Conservation (phyloP, 2,113 vertebrate species). For the Indicator maculatus region DNA sequence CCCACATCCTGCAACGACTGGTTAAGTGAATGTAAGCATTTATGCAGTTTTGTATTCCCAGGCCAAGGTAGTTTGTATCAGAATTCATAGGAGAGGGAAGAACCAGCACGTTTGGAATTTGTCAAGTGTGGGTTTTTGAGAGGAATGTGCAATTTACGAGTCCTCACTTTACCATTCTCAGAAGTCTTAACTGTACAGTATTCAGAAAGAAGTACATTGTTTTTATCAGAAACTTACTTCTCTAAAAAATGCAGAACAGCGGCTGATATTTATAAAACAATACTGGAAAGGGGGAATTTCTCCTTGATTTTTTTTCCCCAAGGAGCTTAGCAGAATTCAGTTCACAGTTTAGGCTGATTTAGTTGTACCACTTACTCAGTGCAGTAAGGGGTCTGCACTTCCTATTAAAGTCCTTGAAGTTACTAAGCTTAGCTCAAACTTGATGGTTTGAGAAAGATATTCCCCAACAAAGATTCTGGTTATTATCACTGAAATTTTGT, state of each 20-base stretch:
- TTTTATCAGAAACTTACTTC: not conserved
- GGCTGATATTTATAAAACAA: not conserved
- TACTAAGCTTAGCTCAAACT: not conserved
- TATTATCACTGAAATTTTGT: not conserved
- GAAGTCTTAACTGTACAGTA: not conserved
- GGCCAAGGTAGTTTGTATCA: not conserved
- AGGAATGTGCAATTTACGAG: not conserved
- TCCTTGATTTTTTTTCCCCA: not conserved
- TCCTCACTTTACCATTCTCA: not conserved
- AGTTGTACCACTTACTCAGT: not conserved
- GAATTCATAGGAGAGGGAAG: not conserved
- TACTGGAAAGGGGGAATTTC: not conserved
- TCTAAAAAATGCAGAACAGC: not conserved
- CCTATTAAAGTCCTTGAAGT: not conserved
- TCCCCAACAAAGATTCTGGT: not conserved
- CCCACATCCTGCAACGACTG: not conserved
- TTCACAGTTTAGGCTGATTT: not conserved
- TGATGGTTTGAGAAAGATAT: not conserved
- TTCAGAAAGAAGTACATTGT: not conserved
- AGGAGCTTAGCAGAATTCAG: not conserved
- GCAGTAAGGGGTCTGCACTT: not conserved
- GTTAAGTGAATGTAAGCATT: not conserved
- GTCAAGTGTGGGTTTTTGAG: not conserved
- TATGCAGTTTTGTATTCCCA: not conserved
- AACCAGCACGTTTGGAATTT: not conserved